Evolutionary conservation across 2,113 vertebrate genomes (phyloP), one percentile per base, ranked within the genome.

Genomic region (Rhinichthys klamathensis): DNA sequence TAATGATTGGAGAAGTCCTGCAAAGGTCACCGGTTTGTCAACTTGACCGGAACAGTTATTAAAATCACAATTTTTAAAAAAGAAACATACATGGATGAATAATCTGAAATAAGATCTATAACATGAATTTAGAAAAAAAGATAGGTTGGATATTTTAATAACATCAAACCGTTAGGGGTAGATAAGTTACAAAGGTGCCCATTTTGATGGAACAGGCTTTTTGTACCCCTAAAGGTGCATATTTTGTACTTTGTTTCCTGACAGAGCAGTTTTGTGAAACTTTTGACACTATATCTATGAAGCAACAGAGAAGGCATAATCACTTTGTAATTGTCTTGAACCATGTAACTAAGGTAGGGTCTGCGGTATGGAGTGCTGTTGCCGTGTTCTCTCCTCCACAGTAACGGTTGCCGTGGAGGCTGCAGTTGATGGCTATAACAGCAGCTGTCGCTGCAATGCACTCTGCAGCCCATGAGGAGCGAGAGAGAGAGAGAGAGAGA

Each of bases 381-480:
- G 65, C 74, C 13, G 76, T 61, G 54, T 60, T 46, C 84, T 84
- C 75, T 87, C 73, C 58, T 81, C 87, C 82, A 72, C 84, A 70
- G 87, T 73, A 87, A 90, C 84, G 63, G 86, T 90, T 89, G 87
- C 89, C 49, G 86, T 87, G 84, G 84, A 86, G 88, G 87, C 84
- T 85, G 88, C 89, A 87, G 89, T 89, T 90, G 89, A 88, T 87
- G 86, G 84, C 86, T 84, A 85, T 86, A 88, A 87, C 86, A 90
- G 86, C 86, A 86, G 77, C 88, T 87, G 86, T 87, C 86, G 84
- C 89, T 87, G 87, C 87, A 87, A 87, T 87, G 84, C 89, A 89
- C 89, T 87, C 76, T 89, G 86, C 84, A 86, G 86, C 51, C 86
- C 78, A 51, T 56, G 65, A 81, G 46, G 44, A 65, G 49, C 16